Base-by-base conservation (phyloP, 2,113 vertebrate genomes). In the Rostratula benghalensis region DNA sequence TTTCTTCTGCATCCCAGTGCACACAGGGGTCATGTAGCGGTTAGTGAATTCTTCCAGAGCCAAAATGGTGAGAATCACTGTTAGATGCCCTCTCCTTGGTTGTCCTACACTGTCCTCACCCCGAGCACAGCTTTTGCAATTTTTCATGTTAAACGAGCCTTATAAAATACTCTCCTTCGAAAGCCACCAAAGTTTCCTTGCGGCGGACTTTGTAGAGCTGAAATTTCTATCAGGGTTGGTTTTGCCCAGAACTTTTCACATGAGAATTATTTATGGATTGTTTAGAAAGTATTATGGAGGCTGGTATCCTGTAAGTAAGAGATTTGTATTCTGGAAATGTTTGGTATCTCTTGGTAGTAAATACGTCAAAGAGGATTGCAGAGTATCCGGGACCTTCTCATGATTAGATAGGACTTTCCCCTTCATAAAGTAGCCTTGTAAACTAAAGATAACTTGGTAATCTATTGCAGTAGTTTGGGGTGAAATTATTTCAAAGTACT, bases 341-440 rank as follows among this genome's bases (percentile, higher is more conserved):
- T 57, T 90, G 90, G 48, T 17, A 83, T 84, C 50, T 70, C 68
- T 33, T 50, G 45, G 16, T 54, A 69, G 25, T 39, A 94, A 93
- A 93, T 74, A 74, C 1, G 5, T 70, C 74, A 39, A 60, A 95
- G 61, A 30, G 28, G 68, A 70, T 61, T 70, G 73, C 39, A 19
- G 14, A 75, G 28, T 16, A 59, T 87, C 73, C 65, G 39, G 57
- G 61, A 70, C 31, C 1, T 43, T 51, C 0, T 0, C 2, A 0
- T 18, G 59, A 71, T 81, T 70, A 78, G 80, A 48, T 9, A 51
- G n/a, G 28, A 87, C 11, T 33, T 43, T 27, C 18, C 10, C 16
- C 46, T 91, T 78, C 73, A 48, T 24, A 48, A 89, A 81, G 21
- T 17, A 59, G 13, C 12, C 60, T 82, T 61, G 18, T 30, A 74